These are phyloP conservation scores for Opisthograptis luteolata DNA, from an alignment of 2,888 invertebrate genomes.

Conservation along the genomic window DNA sequence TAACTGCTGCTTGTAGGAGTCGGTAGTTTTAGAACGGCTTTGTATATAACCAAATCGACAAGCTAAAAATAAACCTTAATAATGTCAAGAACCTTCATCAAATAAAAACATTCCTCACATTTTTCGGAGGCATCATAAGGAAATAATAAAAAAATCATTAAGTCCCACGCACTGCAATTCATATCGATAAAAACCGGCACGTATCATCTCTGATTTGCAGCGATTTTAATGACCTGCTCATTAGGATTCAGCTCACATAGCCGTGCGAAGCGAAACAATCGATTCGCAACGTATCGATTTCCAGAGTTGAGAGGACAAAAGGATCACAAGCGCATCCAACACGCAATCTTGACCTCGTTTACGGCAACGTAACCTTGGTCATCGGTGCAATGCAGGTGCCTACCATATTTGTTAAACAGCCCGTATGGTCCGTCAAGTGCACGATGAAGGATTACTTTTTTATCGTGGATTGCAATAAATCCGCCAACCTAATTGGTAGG, in stretches of 20 bases:
- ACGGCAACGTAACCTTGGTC: slow-evolving; percentile 47
- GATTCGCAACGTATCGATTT: slow-evolving; percentile 41
- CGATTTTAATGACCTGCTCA: slow-evolving; percentile 27
- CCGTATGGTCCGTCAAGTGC: slow-evolving; percentile 15
- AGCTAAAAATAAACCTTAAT: too few relatives aligned
- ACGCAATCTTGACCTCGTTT: slow-evolving; percentile 56
- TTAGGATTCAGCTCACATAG: slow-evolving; percentile 49
- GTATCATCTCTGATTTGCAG: slow-evolving; percentile 22
- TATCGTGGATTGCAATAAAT: slow-evolving; percentile 15
- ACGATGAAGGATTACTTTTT: slow-evolving; percentile 11
- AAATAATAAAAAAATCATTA: slow-evolving; percentile 23
- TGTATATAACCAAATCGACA: too few relatives aligned
- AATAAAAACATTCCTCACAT: slow-evolving; percentile 13
- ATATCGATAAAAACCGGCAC: slow-evolving; percentile 24
- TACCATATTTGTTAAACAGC: slow-evolving; percentile 1
- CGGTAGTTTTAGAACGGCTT: too few relatives aligned
- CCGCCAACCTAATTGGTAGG: neutral
- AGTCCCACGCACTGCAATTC: slow-evolving; percentile 17
- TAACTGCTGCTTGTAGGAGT: too few relatives aligned
- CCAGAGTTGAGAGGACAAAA: slow-evolving; percentile 44
- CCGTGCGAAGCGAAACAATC: slow-evolving; percentile 43
- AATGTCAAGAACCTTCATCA: slow-evolving; percentile 10
- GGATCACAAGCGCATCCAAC: slow-evolving; percentile 45
- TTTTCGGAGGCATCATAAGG: slow-evolving; percentile 18
- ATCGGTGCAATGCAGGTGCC: slow-evolving; percentile 16